Evolutionary conservation across 2,113 vertebrate genomes (phyloP).

Genomic region (Actenoides hombroni): DNA sequence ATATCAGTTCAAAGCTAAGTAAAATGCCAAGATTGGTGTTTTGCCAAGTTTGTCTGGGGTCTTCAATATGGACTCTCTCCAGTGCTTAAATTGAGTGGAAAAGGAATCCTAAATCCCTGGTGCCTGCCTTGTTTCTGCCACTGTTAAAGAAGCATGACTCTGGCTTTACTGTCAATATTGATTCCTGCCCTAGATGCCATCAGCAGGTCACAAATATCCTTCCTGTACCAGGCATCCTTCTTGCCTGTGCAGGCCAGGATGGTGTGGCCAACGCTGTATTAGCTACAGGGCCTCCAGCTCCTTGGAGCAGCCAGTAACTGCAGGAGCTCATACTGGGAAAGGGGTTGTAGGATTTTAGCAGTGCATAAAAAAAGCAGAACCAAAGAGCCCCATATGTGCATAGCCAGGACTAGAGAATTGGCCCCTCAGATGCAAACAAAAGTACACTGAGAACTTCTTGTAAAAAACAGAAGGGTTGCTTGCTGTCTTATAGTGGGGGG

Average conservation of each 20-base stretch:
- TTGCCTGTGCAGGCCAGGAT: accelerated
- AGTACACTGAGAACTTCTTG: accelerated
- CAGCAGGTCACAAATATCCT: neutral
- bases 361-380: neutral
- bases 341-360: neutral
- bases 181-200: neutral
- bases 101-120: neutral
- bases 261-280: accelerated
- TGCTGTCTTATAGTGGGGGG: neutral
- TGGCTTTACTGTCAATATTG: neutral
- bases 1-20: neutral
- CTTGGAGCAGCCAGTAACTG: neutral
- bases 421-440: neutral
- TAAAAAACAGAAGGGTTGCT: neutral
- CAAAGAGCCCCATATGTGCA: accelerated
- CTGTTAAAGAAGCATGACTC: neutral
- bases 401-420: neutral
- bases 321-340: neutral
- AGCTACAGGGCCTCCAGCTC: neutral
- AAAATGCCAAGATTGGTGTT: neutral
- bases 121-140: neutral
- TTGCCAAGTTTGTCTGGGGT: neutral
- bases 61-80: neutral
- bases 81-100: neutral
- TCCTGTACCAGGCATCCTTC: neutral